A percentile compares a stretch with the other conserved stretches of the same genome.
Conservation (phyloP, 1,140 invertebrate genomes). For the Diabrotica undecimpunctata region DNA sequence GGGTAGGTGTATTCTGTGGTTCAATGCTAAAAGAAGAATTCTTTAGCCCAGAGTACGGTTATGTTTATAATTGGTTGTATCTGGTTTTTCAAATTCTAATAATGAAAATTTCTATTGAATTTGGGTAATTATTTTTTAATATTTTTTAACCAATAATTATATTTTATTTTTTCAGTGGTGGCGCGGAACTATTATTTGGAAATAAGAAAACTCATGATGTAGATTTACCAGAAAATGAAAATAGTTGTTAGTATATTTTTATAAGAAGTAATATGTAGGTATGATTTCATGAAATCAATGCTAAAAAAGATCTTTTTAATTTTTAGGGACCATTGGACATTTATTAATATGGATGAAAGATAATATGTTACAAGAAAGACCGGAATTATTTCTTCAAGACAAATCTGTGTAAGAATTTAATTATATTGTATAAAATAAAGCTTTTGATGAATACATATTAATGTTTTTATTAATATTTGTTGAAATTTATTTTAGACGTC, state of each 20-base stretch:
- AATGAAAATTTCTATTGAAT: slow-evolving; percentile 29
- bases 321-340: slow-evolving; percentile 68
- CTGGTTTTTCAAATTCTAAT: background rate
- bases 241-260: slow-evolving; percentile 42
- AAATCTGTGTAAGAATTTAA: slow-evolving; percentile 65
- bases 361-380: slow-evolving; percentile 79
- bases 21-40: too few relatives aligned
- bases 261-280: too few relatives aligned
- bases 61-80: background rate
- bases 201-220: slow-evolving; percentile 74
- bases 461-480: background rate
- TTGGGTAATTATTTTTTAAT: slow-evolving; percentile 27
- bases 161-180: slow-evolving; percentile 62
- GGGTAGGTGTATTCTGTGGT: too few relatives aligned
- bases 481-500: slow-evolving; percentile 59
- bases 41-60: background rate
- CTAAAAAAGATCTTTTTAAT: background rate
- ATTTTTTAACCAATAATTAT: background rate
- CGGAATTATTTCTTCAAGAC: slow-evolving; percentile 85
- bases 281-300: too few relatives aligned
- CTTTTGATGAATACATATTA: too few relatives aligned
- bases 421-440: slow-evolving; percentile 23
- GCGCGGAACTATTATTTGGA: slow-evolving; percentile 82
- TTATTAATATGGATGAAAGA: slow-evolving; percentile 80
- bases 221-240: slow-evolving; percentile 53